A percentile compares a stretch with the other conserved stretches of the same genome.
phyloP scores from a whole-genome alignment of 1,140 invertebrate species.

The Trichonephila inaurata region DNA sequence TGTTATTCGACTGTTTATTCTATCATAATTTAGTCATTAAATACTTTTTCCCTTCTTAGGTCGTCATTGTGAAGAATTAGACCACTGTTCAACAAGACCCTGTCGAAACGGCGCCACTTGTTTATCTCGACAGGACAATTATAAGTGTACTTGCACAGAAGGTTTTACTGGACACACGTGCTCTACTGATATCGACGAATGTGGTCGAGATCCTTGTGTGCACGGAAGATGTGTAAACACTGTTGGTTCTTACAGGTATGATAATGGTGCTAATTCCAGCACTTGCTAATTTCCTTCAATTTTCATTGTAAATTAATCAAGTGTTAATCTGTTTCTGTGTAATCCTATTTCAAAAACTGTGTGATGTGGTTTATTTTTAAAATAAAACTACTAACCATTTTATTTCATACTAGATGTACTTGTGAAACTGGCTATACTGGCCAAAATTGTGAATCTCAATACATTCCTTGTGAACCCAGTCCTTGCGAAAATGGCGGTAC shows the following conservation, averaged over 20 bases:
- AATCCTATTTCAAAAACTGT: not conserved
- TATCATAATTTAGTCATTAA: no score
- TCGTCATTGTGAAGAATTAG: slow-evolving; percentile 89
- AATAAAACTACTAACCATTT: no score
- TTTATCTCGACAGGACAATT: slow-evolving; percentile 89
- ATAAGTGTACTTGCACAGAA: slow-evolving; percentile 94
- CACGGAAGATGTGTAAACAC: slow-evolving; percentile 83
- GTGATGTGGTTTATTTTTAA: not conserved
- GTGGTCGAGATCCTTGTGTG: slow-evolving; percentile 88
- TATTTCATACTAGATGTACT: slow-evolving; percentile 86
- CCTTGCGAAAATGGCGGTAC: slow-evolving; percentile 93
- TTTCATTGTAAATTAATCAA: not conserved
- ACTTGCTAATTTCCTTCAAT: not conserved
- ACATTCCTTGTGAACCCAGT: slow-evolving; percentile 93
- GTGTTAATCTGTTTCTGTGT: not conserved
- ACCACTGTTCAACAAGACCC: slow-evolving; percentile 84
- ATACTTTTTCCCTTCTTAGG: slow-evolving; percentile 81
- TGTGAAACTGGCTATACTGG: slow-evolving; percentile 94
- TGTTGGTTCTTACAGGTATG: slow-evolving; percentile 76
- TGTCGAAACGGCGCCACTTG: slow-evolving; percentile 93
- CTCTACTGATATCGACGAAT: slow-evolving; percentile 91
- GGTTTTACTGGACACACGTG: slow-evolving; percentile 94
- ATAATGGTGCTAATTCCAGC: not conserved
- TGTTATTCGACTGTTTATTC: no score
- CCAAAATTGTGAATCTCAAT: slow-evolving; percentile 92